phyloP scores from a whole-genome alignment of 2,888 invertebrate genomes.

The Ferrisia virgata region DNA sequence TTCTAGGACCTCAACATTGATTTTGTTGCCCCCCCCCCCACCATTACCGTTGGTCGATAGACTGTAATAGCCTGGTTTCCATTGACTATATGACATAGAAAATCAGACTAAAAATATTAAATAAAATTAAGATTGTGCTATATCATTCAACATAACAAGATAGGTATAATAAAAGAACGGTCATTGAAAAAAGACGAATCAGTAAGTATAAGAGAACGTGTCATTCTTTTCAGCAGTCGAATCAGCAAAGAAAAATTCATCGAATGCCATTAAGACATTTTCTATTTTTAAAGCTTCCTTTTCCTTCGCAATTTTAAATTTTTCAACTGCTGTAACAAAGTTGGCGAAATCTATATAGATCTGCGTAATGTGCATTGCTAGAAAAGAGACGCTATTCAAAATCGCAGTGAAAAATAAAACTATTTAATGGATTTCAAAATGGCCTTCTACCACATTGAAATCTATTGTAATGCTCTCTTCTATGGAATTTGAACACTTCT shows the following conservation, averaged over 20 bases:
- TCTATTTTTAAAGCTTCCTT: slow-evolving; percentile 21
- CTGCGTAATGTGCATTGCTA: slow-evolving; percentile 11
- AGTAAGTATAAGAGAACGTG: background rate
- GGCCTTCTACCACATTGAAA: slow-evolving; percentile 8
- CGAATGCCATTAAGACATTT: slow-evolving; percentile 24
- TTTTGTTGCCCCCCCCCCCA: no score
- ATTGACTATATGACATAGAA: no score
- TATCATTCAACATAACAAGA: background rate
- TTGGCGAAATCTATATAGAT: slow-evolving; percentile 4
- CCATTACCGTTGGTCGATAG: no score
- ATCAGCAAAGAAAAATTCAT: background rate
- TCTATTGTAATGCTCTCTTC: slow-evolving; percentile 16
- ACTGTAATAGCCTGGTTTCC: no score
- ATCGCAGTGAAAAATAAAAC: slow-evolving; percentile 17
- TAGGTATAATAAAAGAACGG: background rate
- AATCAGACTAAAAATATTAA: no score
- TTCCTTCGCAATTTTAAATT: slow-evolving; percentile 20
- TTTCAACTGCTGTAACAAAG: slow-evolving; percentile 19
- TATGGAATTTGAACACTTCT: background rate
- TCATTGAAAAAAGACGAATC: background rate
- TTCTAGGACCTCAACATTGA: no score
- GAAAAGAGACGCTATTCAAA: slow-evolving; percentile 26
- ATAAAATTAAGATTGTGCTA: background rate
- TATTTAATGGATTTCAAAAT: slow-evolving; percentile 26
- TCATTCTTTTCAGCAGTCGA: background rate